Evolutionary conservation across 2,888 invertebrate species (phyloP).

Genomic region (Chloromyia formosa): DNA sequence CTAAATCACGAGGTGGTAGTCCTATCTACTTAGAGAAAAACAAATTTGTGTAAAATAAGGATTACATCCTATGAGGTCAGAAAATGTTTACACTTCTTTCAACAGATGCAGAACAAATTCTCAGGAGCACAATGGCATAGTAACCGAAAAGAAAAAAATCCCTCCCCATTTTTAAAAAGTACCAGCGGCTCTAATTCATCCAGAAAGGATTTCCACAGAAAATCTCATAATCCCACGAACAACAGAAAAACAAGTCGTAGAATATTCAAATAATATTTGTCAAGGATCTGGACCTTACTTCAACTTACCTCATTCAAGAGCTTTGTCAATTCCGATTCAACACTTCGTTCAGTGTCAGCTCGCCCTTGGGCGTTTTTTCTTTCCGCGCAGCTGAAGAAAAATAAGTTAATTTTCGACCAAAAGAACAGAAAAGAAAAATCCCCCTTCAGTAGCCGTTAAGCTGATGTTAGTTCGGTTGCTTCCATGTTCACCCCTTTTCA

Average conservation of each 20-base stretch:
- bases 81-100: too few relatives aligned
- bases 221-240: not conserved
- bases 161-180: not conserved
- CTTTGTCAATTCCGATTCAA: not conserved
- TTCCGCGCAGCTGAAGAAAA: not conserved
- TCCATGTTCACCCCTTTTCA: not conserved
- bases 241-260: not conserved
- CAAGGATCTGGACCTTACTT: not conserved
- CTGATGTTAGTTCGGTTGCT: not conserved
- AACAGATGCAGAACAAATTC: too few relatives aligned
- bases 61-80: too few relatives aligned
- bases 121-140: too few relatives aligned
- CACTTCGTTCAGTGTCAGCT: not conserved
- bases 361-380: slow-evolving; percentile 2
- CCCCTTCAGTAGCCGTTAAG: not conserved
- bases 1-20: too few relatives aligned
- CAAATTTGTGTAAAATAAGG: slow-evolving; percentile 7
- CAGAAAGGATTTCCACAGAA: not conserved
- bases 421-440: not conserved
- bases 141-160: not conserved
- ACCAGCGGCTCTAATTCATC: too few relatives aligned
- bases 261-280: slow-evolving; percentile 3
- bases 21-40: not conserved
- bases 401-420: not conserved
- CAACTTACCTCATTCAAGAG: not conserved